Base-by-base conservation (phyloP, 2,113 vertebrate genomes). In the Laterallus jamaicensis region DNA sequence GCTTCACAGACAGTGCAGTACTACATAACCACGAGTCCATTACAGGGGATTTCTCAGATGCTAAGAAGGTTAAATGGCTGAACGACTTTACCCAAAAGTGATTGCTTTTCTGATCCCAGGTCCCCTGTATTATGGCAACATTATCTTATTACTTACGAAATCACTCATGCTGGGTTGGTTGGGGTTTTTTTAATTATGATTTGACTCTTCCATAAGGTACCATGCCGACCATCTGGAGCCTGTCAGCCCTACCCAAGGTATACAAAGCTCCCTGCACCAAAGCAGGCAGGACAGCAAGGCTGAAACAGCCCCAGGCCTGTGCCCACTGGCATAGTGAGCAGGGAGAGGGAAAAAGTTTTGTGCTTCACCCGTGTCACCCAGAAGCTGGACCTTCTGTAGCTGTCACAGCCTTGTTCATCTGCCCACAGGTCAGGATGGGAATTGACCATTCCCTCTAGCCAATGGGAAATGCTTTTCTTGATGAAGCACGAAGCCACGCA, bases 51-150 rank as follows among this genome's bases (percentile, higher is more conserved):
- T 95, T 94, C 88, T 82, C 93, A 69, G 84, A 90, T 28, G 70
- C 64, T 97, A 95, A 96, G 91, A 96, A 93, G 91, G 92, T 92
- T 95, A 97, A 97, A 93, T 87, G 86, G 84, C 56, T 95, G 94
- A 93, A 87, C 17, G 18, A 89, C 83, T 94, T 47, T 92, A 94
- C 49, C 85, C 82, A 87, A 93, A 91, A 95, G 86, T 80, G 94
- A 96, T 95, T 96, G 91, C 85, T 97, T 90, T 92, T 88, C 84
- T 86, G 80, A 97, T 68, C 82, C 67, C 88, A 91, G 56, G 31
- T 56, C 75, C 20, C 42, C 75, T 2, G 0, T 88, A 60, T 69
- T 84, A 63, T 3, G 5, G 77, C 85, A 94, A 75, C 86, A 54
- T 96, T 86, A 95, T 84, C 81, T 92, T 74, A 92, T 89, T 93